Conservation (phyloP, 1,140 invertebrate species). For the Drosophila takahashii region DNA sequence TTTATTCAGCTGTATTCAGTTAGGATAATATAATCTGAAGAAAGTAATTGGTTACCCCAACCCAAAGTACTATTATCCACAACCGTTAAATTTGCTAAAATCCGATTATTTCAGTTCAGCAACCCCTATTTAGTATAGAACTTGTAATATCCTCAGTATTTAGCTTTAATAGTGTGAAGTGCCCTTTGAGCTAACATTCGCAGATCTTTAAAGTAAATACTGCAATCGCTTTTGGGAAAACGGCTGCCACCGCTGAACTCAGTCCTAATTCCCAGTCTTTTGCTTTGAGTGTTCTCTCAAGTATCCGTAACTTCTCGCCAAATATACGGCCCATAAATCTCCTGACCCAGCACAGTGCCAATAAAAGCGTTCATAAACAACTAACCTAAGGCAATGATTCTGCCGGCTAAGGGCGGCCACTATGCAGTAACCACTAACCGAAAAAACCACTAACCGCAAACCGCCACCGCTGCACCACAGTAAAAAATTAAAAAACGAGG, state of each 20-base stretch:
- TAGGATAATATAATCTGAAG: too few species aligned
- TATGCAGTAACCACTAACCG: constrained; percentile 8
- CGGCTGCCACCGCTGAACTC: background rate
- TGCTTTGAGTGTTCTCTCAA: constrained; percentile 12
- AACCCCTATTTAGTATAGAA: background rate
- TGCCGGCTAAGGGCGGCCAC: constrained; percentile 26
- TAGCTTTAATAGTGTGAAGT: constrained; percentile 4
- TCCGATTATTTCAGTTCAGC: too few species aligned
- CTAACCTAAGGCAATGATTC: constrained; percentile 70
- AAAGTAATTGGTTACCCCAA: background rate
- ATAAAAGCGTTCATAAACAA: constrained; percentile 81
- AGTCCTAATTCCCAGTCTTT: constrained; percentile 23
- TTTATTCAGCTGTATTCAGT: too few species aligned
- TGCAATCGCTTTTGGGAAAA: constrained; percentile 1
- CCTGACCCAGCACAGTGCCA: constrained; percentile 57
- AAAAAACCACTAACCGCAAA: constrained; percentile 49
- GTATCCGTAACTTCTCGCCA: constrained; percentile 38
- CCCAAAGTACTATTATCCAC: background rate
- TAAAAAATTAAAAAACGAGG: constrained; percentile 27
- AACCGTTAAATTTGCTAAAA: background rate
- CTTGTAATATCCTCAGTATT: background rate
- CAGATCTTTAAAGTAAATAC: constrained; percentile 21
- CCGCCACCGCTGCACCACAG: constrained; percentile 50
- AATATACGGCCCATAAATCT: constrained; percentile 75
- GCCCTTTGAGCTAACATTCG: constrained; percentile 4